Percentiles rank a stretch among this genome's conserved stretches.
phyloP scores from a whole-genome alignment of 1,140 invertebrate species.

The Zaprionus capensis region DNA sequence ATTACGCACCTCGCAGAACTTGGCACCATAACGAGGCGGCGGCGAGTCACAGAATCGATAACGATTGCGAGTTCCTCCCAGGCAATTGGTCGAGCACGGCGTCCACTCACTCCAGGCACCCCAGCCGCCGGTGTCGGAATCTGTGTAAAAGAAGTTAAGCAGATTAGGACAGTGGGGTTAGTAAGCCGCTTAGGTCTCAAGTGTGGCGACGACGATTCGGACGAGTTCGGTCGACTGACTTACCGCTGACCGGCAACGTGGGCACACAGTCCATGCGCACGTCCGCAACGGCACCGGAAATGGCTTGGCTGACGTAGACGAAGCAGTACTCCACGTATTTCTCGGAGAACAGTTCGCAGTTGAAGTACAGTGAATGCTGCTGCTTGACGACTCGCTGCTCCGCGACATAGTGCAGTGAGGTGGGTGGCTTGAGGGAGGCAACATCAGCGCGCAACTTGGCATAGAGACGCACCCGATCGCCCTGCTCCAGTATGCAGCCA shows the following conservation, averaged over 20 bases:
- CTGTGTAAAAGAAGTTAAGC: slow-evolving; percentile 83
- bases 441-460: slow-evolving; percentile 88
- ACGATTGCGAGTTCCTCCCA: slow-evolving; percentile 90
- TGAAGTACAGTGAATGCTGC: slow-evolving; percentile 90
- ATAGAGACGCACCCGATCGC: slow-evolving; percentile 90
- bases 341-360: slow-evolving; percentile 92
- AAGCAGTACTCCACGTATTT: slow-evolving; percentile 94
- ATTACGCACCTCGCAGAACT: slow-evolving; percentile 91
- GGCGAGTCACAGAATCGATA: slow-evolving; percentile 94
- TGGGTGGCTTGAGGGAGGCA: slow-evolving; percentile 87
- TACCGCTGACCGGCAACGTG: slow-evolving; percentile 91
- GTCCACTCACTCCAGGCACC: slow-evolving; percentile 93
- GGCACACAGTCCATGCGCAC: slow-evolving; percentile 92
- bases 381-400: slow-evolving; percentile 87
- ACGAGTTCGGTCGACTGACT: slow-evolving; percentile 46
- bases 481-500: slow-evolving; percentile 89
- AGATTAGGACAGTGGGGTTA: background rate
- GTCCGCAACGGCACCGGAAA: slow-evolving; percentile 91
- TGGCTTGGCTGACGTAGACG: slow-evolving; percentile 92
- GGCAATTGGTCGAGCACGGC: slow-evolving; percentile 91
- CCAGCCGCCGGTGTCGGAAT: slow-evolving; percentile 91
- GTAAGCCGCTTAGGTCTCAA: slow-evolving; percentile 16
- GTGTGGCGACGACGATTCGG: background rate
- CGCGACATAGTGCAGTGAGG: slow-evolving; percentile 87
- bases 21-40: slow-evolving; percentile 91